Percentiles rank a stretch among this genome's conserved stretches.
phyloP scores from a whole-genome alignment of 2,797 vertebrate species.

The Coilia nasus region DNA sequence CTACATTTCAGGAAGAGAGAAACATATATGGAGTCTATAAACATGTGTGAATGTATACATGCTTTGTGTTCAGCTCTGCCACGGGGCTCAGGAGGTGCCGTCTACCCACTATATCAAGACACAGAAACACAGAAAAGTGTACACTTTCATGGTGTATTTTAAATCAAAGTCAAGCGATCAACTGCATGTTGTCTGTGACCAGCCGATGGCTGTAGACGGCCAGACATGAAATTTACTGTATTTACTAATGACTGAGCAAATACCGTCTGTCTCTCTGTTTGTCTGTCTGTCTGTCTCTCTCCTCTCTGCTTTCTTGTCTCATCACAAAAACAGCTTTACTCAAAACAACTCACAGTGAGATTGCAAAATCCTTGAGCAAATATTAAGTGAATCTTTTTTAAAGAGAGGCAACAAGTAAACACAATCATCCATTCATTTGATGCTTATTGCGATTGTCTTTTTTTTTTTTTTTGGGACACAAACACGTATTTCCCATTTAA shows the following conservation, averaged over 20 bases:
- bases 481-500: not conserved
- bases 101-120: not conserved
- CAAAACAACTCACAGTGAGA: not conserved
- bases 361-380: not conserved
- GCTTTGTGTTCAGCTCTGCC: not conserved
- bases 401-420: not conserved
- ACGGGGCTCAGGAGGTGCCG: not conserved
- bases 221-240: not conserved
- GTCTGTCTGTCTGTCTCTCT: not conserved
- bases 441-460: not conserved
- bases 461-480: not conserved
- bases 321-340: not conserved
- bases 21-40: slow-evolving; percentile 1
- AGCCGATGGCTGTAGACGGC: not conserved
- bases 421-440: not conserved
- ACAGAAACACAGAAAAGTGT: slow-evolving; percentile 5
- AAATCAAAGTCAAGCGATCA: not conserved
- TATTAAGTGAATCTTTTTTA: not conserved
- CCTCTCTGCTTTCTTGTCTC: not conserved
- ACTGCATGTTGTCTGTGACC: not conserved
- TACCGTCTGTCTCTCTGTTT: not conserved
- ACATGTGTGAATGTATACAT: slow-evolving; percentile 9
- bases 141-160: not conserved
- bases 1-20: not conserved
- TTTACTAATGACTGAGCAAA: not conserved